A percentile compares a stretch with the other conserved stretches of the same genome.
These are phyloP conservation scores for Hydrochoerus hydrochaeris DNA, from an alignment of 2,113 vertebrate species.

Conservation along the genomic window DNA sequence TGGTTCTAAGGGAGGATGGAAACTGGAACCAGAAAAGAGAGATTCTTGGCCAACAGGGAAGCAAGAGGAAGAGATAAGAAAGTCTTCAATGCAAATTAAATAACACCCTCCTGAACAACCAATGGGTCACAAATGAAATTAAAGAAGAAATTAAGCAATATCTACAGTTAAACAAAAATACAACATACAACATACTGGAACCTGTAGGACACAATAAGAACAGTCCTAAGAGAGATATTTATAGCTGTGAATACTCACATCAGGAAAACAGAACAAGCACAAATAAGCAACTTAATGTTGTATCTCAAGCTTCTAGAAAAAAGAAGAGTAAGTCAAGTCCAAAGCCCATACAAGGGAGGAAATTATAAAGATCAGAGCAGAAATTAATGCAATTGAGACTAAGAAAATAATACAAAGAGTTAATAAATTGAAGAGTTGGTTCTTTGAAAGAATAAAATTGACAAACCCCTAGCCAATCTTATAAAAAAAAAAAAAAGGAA, in stretches of 20 bases:
- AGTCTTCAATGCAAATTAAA: background rate
- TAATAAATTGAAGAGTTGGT: too few relatives aligned
- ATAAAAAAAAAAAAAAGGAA: background rate
- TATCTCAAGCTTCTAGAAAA: background rate
- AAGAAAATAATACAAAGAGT: too few relatives aligned
- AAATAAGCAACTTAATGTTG: background rate
- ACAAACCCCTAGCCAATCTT: too few relatives aligned
- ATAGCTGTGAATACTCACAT: background rate
- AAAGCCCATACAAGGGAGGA: background rate
- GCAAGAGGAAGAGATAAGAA: background rate
- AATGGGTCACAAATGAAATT: background rate
- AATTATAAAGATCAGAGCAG: background rate
- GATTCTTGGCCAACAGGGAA: background rate
- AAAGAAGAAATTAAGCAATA: background rate
- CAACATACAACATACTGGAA: background rate
- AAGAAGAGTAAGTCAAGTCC: background rate
- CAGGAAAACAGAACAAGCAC: background rate
- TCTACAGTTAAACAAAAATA: background rate
- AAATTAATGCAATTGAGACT: background rate
- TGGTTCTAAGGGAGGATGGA: background rate
- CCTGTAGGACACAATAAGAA: background rate
- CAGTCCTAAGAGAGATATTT: background rate
- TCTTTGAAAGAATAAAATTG: too few relatives aligned
- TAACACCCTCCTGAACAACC: background rate
- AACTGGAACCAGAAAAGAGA: background rate